A percentile compares a stretch with the other conserved stretches of the same genome.
These are phyloP conservation scores for Zophobas atratus DNA, from an alignment of 1,140 invertebrate genomes.

Conservation along the genomic window DNA sequence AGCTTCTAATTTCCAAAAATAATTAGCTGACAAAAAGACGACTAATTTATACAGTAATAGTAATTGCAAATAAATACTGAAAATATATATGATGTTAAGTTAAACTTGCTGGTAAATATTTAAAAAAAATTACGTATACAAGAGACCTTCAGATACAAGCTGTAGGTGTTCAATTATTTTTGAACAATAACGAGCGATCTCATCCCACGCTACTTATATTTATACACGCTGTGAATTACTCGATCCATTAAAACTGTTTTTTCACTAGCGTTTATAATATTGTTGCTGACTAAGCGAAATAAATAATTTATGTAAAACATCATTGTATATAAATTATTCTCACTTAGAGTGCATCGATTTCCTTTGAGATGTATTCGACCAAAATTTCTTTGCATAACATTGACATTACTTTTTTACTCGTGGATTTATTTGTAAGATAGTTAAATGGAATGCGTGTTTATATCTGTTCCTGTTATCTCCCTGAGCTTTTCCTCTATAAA, in stretches of 20 bases:
- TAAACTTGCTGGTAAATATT: too few relatives aligned
- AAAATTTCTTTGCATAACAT: constrained; percentile 12
- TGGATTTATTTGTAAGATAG: constrained; percentile 27
- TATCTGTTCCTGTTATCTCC: constrained; percentile 49
- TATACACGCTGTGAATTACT: constrained; percentile 4
- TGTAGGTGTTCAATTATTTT: constrained; percentile 7
- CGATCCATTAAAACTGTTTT: constrained; percentile 7
- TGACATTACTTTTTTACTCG: constrained; percentile 7
- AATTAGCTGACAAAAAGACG: too few relatives aligned
- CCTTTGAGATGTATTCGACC: constrained; percentile 6
- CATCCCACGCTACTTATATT: constrained; percentile 9
- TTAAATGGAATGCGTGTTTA: constrained; percentile 43
- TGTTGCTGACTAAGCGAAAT: constrained; percentile 19
- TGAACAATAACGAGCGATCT: background rate
- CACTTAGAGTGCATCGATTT: constrained; percentile 11
- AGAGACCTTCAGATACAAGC: background rate
- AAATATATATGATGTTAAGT: too few relatives aligned
- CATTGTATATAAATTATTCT: constrained; percentile 5
- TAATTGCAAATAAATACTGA: background rate
- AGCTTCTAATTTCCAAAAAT: too few relatives aligned
- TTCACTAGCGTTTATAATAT: constrained; percentile 3
- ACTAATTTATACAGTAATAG: background rate
- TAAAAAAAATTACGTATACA: background rate
- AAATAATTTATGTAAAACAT: constrained; percentile 14
- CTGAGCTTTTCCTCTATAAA: constrained; percentile 50